A percentile compares a stretch with the other conserved stretches of the same genome.
These are phyloP conservation scores for Sycobia sp. DNA, from an alignment of 1,140 invertebrate genomes.

Conservation along the genomic window DNA sequence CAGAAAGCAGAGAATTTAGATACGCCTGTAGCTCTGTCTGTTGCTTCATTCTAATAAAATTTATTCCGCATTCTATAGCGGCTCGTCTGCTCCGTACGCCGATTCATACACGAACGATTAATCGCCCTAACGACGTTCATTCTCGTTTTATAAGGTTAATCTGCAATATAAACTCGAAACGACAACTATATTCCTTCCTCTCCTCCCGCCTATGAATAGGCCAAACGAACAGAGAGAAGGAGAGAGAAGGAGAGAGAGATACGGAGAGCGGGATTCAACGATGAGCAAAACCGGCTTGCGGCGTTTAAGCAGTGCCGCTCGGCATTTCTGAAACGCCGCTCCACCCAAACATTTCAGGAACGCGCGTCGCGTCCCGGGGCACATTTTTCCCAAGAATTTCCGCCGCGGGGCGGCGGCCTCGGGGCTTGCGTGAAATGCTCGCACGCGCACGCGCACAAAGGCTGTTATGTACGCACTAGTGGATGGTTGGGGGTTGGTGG, in stretches of 20 bases:
- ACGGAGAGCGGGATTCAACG: conserved; percentile 6
- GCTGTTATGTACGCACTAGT: too few relatives aligned
- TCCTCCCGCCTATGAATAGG: too few relatives aligned
- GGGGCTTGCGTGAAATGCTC: conserved; percentile 12
- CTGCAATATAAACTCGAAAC: conserved; percentile 14
- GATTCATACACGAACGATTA: too few relatives aligned
- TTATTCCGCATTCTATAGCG: too few relatives aligned
- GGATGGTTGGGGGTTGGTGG: too few relatives aligned
- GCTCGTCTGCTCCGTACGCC: too few relatives aligned
- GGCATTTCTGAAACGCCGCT: conserved; percentile 27
- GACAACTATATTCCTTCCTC: too few relatives aligned
- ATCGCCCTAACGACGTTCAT: conserved; percentile 1
- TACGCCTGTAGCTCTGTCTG: too few relatives aligned
- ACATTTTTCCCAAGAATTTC: conserved; percentile 29
- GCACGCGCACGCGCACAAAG: not conserved
- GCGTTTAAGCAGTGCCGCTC: conserved; percentile 18
- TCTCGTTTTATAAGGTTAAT: not conserved
- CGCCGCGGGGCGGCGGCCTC: conserved; percentile 15
- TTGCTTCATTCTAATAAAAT: too few relatives aligned
- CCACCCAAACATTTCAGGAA: conserved; percentile 24
- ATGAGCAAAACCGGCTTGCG: conserved; percentile 26
- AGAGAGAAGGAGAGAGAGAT: too few relatives aligned
- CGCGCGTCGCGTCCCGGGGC: conserved; percentile 4
- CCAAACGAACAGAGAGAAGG: too few relatives aligned
- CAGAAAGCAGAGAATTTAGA: too few relatives aligned